Evolutionary conservation across 2,113 vertebrate species (phyloP), one percentile per base, ranked within the genome.

Genomic region (Octodon degus): DNA sequence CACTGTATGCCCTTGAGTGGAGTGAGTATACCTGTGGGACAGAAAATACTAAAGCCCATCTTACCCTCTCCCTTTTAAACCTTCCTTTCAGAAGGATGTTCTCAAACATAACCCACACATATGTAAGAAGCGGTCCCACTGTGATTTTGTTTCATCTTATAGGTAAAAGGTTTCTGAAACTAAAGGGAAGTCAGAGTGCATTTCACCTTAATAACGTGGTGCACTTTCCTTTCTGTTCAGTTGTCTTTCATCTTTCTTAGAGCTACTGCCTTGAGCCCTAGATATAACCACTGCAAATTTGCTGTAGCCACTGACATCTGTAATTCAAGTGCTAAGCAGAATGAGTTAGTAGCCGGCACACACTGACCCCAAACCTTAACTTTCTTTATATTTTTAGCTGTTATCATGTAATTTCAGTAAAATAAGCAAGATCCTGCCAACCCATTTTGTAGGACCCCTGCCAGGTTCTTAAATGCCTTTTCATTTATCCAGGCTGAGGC

Each of bases 361-460:
- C 74, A 62, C 67, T 55, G 19, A 74, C 67, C 24, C 60, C 50
- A 70, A 81, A 58, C 63, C 37, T 55, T 37, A 34, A 67, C 47
- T 67, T 80, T 67, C 81, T 96, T 82, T 91, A 13, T 79, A 58
- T 76, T 95, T 93, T 74, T 40, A 91, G 30, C 80, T 58, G 5
- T 89, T 82, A 50, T 43, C 40, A 50, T 72, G 58, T 3, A 72
- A 55, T 94, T 89, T 89, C 63, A 20, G 30, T 25, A 58, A 88
- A 93, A 81, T 19, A 76, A 90, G 53, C 62, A 74, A n/a, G 65
- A 58, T 70, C 81, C 65, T 50, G 1, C 32, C 24, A 60, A 37
- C n/a, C 70, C 30, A 7, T 67, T 91, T 86, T 76, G 40, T 43
- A 50, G 43, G 89, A 74, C 70, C 27, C 58, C 32, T 68, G 32